phyloP scores from a whole-genome alignment of 1,140 invertebrate species.

The Drosophila miranda region DNA sequence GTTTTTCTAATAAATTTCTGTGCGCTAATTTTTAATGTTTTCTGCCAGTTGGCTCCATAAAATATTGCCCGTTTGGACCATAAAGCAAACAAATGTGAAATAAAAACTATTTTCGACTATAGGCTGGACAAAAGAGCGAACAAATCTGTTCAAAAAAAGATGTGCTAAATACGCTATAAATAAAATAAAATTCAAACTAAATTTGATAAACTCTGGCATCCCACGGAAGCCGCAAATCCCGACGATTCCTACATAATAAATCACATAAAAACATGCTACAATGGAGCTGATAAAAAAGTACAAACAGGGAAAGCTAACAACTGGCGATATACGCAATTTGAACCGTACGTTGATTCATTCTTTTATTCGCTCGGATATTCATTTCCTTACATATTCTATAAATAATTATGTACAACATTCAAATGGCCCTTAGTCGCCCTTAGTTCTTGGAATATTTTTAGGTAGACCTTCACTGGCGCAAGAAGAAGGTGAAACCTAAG shows the following conservation, averaged over 20 bases:
- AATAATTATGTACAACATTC: constrained; percentile 10
- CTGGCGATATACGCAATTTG: constrained; percentile 61
- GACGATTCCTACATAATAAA: constrained; percentile 12
- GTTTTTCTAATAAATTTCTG: constrained; percentile 43
- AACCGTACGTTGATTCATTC: constrained; percentile 62
- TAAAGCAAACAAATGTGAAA: constrained; percentile 32
- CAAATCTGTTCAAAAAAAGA: constrained; percentile 12
- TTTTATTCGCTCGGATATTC: background rate
- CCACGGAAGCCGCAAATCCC: background rate
- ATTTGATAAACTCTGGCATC: no score
- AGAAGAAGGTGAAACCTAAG: constrained; percentile 1
- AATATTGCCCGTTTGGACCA: constrained; percentile 20
- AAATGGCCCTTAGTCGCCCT: constrained; percentile 14
- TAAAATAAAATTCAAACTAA: background rate
- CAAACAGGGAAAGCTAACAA: constrained; percentile 69
- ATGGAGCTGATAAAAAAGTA: constrained; percentile 81
- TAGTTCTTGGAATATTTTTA: constrained; percentile 29
- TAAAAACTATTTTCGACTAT: constrained; percentile 6
- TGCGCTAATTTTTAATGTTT: constrained; percentile 8
- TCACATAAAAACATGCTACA: constrained; percentile 23
- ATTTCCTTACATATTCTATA: background rate
- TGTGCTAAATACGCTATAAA: constrained; percentile 2
- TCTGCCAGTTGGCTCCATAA: constrained; percentile 22
- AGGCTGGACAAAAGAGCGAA: background rate
- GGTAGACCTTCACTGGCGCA: constrained; percentile 2